These are phyloP conservation scores for pig (Sus scrofa) DNA, from an alignment of 2,113 vertebrate species.

Conservation along the genomic window DNA sequence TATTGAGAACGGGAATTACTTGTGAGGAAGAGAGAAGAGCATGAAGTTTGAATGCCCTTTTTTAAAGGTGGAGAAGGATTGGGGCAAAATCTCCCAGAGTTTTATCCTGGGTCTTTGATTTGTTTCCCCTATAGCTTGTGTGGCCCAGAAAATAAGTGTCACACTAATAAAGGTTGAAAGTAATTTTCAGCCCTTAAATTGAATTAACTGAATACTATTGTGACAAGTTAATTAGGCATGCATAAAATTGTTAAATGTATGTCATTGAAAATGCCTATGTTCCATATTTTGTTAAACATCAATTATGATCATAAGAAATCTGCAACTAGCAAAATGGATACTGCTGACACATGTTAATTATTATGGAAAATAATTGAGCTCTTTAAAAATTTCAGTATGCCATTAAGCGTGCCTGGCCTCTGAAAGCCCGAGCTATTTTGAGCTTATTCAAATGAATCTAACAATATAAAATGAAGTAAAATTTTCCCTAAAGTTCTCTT, in stretches of 20 bases:
- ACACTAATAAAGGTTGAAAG: conserved; percentile 71
- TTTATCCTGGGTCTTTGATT: conserved; percentile 20
- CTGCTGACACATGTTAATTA: conserved; percentile 79
- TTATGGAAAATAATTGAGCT: conserved; percentile 71
- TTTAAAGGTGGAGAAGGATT: not conserved
- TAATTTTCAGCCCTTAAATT: conserved; percentile 61
- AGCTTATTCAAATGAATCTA: conserved; percentile 75
- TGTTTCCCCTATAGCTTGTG: conserved; percentile 46
- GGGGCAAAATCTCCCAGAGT: not conserved
- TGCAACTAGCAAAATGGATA: conserved; percentile 76
- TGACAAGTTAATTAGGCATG: conserved; percentile 78
- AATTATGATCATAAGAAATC: conserved; percentile 79
- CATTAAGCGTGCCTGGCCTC: conserved; percentile 70
- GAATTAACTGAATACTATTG: conserved; percentile 77
- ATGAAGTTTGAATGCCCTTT: not conserved
- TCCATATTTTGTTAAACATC: conserved; percentile 78
- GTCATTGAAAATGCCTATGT: conserved; percentile 73
- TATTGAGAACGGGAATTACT: conserved; percentile 13
- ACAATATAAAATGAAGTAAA: conserved; percentile 63
- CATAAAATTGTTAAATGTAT: conserved; percentile 80
- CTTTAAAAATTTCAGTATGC: conserved; percentile 75
- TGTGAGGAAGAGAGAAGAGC: not conserved
- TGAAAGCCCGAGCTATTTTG: conserved; percentile 74
- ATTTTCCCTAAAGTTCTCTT: conserved; percentile 52
- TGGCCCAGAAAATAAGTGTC: conserved; percentile 62